phyloP scores from a whole-genome alignment of 1,140 invertebrate species.

The Drosophila athabasca region DNA sequence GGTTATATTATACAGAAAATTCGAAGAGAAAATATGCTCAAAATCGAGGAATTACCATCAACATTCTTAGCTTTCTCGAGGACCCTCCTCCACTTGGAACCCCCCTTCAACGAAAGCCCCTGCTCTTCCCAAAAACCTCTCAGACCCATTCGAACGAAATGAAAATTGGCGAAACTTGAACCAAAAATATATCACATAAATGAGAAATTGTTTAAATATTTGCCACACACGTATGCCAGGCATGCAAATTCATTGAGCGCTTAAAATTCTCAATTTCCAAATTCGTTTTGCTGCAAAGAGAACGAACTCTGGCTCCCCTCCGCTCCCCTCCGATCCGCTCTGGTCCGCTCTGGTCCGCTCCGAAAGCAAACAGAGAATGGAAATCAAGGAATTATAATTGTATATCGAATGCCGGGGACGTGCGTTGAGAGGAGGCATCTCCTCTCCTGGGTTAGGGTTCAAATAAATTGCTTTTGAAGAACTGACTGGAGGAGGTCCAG shows the following conservation, averaged over 20 bases:
- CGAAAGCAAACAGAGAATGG: conserved; percentile 29
- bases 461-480: conserved; percentile 71
- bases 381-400: conserved; percentile 41
- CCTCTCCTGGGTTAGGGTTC: conserved; percentile 61
- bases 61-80: too few relatives aligned
- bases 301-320: too few relatives aligned
- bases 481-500: conserved; percentile 4
- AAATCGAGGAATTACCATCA: too few relatives aligned
- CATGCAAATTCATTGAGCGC: conserved; percentile 46
- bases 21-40: too few relatives aligned
- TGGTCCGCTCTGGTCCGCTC: not conserved
- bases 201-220: conserved; percentile 53
- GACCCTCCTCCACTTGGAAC: too few relatives aligned
- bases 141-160: conserved; percentile 10
- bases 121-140: not conserved
- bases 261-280: conserved; percentile 43
- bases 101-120: conserved; percentile 7
- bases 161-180: conserved; percentile 40
- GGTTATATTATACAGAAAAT: too few relatives aligned
- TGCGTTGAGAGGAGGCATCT: conserved; percentile 31
- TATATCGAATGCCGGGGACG: conserved; percentile 60
- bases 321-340: too few relatives aligned
- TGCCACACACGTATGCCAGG: conserved; percentile 49
- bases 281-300: conserved; percentile 41
- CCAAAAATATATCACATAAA: conserved; percentile 22